Conservation (phyloP, 2,113 vertebrate species). For the Antennarius striatus region DNA sequence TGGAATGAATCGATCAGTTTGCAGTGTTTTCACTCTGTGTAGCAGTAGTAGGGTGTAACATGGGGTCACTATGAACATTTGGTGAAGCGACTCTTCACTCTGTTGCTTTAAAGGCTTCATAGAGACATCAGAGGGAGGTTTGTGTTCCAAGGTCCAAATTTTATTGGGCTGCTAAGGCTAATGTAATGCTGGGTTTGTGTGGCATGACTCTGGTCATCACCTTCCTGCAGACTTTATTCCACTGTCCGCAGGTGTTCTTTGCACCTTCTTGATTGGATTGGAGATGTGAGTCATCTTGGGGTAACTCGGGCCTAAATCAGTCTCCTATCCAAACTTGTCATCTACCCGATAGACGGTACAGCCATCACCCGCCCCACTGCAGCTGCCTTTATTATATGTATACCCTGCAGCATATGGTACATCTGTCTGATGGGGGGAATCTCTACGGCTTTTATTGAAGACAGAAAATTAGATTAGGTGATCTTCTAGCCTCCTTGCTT, state of each 20-base stretch:
- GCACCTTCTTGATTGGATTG: conserved; percentile 73
- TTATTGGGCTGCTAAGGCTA: conserved; percentile 54
- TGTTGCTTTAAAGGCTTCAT: conserved; percentile 63
- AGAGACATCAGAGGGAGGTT: conserved; percentile 52
- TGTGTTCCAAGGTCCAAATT: conserved; percentile 57
- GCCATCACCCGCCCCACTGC: conserved; percentile 50
- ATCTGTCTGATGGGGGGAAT: conserved; percentile 56
- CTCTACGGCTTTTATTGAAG: conserved; percentile 62
- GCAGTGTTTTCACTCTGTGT: conserved; percentile 47
- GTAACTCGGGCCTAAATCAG: conserved; percentile 72
- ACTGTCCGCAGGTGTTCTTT: conserved; percentile 77
- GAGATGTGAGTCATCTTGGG: conserved; percentile 70
- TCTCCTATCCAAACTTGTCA: conserved; percentile 74
- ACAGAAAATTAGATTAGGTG: conserved; percentile 62
- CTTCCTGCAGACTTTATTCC: conserved; percentile 64
- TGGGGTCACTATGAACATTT: conserved; percentile 45
- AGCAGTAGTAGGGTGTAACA: conserved; percentile 26
- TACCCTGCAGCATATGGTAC: conserved; percentile 68
- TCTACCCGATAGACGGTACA: conserved; percentile 77
- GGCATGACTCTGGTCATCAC: conserved; percentile 58
- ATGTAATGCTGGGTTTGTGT: conserved; percentile 54
- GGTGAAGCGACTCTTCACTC: conserved; percentile 39
- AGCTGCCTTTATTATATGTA: conserved; percentile 66
- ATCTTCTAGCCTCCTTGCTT: conserved; percentile 44
- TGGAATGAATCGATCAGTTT: conserved; percentile 32